Conservation (phyloP, 2,888 invertebrate species). For the Danaus chrysippus region DNA sequence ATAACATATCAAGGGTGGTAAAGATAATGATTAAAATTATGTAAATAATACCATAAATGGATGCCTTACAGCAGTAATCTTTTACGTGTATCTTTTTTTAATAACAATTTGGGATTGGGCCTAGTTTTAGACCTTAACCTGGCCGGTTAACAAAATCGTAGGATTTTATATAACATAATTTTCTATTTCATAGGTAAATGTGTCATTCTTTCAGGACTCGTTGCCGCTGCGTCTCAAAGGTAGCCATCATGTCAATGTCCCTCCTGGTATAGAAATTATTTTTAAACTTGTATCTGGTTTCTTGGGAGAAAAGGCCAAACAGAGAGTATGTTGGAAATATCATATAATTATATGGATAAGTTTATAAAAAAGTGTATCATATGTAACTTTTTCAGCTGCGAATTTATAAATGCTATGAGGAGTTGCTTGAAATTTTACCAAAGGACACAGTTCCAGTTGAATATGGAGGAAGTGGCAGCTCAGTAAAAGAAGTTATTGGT, state of each 20-base stretch:
- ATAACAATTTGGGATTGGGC: too few species aligned
- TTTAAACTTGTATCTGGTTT: slow-evolving; percentile 77
- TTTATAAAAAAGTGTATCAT: not conserved
- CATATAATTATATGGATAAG: slow-evolving; percentile 1
- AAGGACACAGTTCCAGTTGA: slow-evolving; percentile 80
- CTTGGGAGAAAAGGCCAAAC: slow-evolving; percentile 78
- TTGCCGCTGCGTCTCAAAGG: slow-evolving; percentile 80
- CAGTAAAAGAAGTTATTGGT: slow-evolving; percentile 75
- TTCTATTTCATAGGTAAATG: not conserved
- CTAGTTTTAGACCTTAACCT: too few species aligned
- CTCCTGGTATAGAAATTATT: slow-evolving; percentile 76
- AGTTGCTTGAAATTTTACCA: slow-evolving; percentile 77
- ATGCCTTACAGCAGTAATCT: too few species aligned
- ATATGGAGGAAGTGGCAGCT: slow-evolving; percentile 82
- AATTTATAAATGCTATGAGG: slow-evolving; percentile 75
- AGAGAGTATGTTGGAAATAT: slow-evolving; percentile 65
- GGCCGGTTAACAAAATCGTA: not conserved
- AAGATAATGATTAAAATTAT: too few species aligned
- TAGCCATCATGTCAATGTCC: slow-evolving; percentile 78
- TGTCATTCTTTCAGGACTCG: slow-evolving; percentile 68
- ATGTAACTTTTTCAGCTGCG: slow-evolving; percentile 62
- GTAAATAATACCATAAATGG: too few species aligned
- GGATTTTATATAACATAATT: not conserved
- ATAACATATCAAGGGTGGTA: too few species aligned
- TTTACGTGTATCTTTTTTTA: too few species aligned